A percentile compares a stretch with the other conserved stretches of the same genome.
Evolutionary conservation across 2,797 vertebrate species (phyloP).

Genomic region (Acipenser ruthenus): DNA sequence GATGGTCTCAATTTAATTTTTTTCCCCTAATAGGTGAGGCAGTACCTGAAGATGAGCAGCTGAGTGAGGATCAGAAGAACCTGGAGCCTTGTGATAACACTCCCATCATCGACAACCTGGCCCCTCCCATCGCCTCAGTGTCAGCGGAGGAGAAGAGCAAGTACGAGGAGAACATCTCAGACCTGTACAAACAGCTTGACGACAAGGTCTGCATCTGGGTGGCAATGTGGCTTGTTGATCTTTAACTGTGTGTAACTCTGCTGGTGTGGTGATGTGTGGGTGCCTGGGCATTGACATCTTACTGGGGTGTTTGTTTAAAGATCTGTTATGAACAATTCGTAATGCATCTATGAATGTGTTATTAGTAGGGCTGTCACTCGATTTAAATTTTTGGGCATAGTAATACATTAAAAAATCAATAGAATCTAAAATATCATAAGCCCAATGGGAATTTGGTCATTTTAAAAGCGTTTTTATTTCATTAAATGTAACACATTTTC

Average conservation of each 20-base stretch:
- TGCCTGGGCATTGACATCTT: not conserved
- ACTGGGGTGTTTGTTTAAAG: not conserved
- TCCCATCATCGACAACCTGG: slow-evolving; percentile 57
- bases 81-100: slow-evolving; percentile 69
- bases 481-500: too few relatives aligned
- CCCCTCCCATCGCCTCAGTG: slow-evolving; percentile 47
- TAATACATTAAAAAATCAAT: too few relatives aligned
- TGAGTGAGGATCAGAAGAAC: slow-evolving; percentile 66
- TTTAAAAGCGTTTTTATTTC: too few relatives aligned
- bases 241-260: not conserved
- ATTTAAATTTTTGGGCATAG: too few relatives aligned
- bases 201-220: slow-evolving; percentile 52
- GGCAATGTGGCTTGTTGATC: not conserved
- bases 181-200: slow-evolving; percentile 68
- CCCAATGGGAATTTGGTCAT: too few relatives aligned
- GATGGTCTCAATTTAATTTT: not conserved
- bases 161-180: slow-evolving; percentile 69
- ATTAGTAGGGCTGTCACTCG: too few relatives aligned
- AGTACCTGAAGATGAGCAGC: slow-evolving; percentile 80
- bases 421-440: too few relatives aligned
- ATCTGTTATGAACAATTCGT: not conserved
- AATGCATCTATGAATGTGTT: too few relatives aligned
- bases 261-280: slow-evolving; percentile 4
- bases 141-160: slow-evolving; percentile 70
- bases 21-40: slow-evolving; percentile 63